Evolutionary conservation across 1,140 invertebrate species (phyloP), one percentile per base, ranked within the genome.

Genomic region (Leptinotarsa undecemlineata): DNA sequence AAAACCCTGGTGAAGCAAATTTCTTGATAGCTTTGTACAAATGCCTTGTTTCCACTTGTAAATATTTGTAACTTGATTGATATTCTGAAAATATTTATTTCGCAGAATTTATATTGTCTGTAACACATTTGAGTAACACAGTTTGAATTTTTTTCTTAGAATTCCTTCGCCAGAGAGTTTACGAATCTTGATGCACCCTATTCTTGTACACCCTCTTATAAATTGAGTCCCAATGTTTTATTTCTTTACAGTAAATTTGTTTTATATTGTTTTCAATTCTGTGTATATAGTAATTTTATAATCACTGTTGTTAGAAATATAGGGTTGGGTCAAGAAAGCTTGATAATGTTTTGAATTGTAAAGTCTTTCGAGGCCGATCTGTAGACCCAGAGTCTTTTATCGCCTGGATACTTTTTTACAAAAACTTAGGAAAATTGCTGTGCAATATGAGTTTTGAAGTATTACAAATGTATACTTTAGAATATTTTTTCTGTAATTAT

Each of bases 391-490:
- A 69, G 48, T 23, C 48, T 48, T 21, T 51, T 23, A 69, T 48
- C 14, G 68, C 15, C 48, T 69, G n/a, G 42, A 48, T 69, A n/a
- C 17, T 48, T 69, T 69, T 69, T 69, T n/a, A 23, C 21, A 19
- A 60, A 62, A 48, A 19, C 62, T 71, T 66, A 66, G 57, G 57
- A 66, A 61, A 64, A 76, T 76, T 76, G 74, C 74, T 70, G 74
- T 76, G 74, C 74, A 76, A 76, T 76, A 76, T 71, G n/a, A 57
- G 70, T 74, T 69, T 76, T 73, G 47, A 69, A 68, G 60, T 76
- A 62, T 57, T 5, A 57, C 51, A 19, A n/a, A 57, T 42, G 51
- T 57, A 57, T 57, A 57, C 51, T 57, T 42, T 11, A 42, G 8
- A 42, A 47, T 62, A 71, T 72, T 68, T 60, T 57, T 42, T 51